A percentile compares a stretch with the other conserved stretches of the same genome.
Evolutionary conservation across 2,888 invertebrate genomes (phyloP).

Genomic region (Lasioglossum figueresi): DNA sequence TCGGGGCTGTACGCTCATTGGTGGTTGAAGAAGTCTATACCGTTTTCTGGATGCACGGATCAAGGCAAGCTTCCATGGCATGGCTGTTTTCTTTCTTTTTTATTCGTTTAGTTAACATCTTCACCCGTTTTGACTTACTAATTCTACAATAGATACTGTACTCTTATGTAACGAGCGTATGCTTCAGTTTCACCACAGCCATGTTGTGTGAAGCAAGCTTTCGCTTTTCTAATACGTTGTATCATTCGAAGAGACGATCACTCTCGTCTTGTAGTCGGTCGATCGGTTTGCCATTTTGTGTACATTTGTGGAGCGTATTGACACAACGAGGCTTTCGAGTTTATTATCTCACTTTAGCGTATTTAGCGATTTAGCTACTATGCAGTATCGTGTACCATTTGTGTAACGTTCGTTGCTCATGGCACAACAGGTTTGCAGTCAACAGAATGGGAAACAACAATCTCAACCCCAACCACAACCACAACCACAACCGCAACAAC

Average conservation of each 20-base stretch:
- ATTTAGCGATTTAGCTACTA: background rate
- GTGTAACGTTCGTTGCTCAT: background rate
- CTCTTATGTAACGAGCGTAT: constrained; percentile 64
- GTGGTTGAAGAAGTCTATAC: constrained; percentile 92
- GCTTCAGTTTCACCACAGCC: constrained; percentile 82
- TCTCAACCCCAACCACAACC: constrained; percentile 67
- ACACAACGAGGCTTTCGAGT: constrained; percentile 20
- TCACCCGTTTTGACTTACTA: constrained; percentile 68
- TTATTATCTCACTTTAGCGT: background rate
- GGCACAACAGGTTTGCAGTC: constrained; percentile 63
- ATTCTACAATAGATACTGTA: constrained; percentile 64
- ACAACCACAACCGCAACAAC: constrained; percentile 66
- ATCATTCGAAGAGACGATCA: background rate
- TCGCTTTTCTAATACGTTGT: constrained; percentile 76
- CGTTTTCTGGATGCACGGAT: constrained; percentile 74
- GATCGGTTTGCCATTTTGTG: constrained; percentile 13
- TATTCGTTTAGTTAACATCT: constrained; percentile 65
- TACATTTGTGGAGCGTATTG: constrained; percentile 17
- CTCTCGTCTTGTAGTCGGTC: background rate
- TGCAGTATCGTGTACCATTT: background rate
- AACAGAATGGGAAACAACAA: constrained; percentile 75
- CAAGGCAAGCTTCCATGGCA: constrained; percentile 84
- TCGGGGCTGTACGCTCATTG: constrained; percentile 95
- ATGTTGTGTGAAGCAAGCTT: constrained; percentile 84
- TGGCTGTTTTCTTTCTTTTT: constrained; percentile 79